Base-by-base conservation (phyloP, 2,113 vertebrate species). In the Spilogale gracilis region DNA sequence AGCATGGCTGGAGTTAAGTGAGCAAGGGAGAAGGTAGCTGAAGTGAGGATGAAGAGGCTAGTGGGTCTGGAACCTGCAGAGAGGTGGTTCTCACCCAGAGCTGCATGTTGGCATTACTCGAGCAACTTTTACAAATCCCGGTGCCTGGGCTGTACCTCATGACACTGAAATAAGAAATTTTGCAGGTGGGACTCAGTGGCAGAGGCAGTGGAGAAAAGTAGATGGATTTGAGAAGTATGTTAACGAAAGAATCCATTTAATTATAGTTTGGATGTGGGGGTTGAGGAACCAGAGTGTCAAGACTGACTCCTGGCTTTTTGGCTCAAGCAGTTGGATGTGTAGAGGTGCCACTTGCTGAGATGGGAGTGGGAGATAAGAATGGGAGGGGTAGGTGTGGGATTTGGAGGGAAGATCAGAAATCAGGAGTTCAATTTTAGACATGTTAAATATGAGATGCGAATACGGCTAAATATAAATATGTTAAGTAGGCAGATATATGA, bases 231-330 rank as follows among this genome's bases (percentile, higher is more conserved):
- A 97, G 71, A 96, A 97, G 83, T 92, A 38, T 82, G 89, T 96
- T 91, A 87, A 93, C 86, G 93, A 89, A 94, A 89, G 93, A 93
- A 95, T 97, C 50, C 43, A 71, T 97, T 65, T 96, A 97, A 97
- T 95, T 98, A 97, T 98, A 97, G 96, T 96, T 92, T 84, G 83
- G 95, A 82, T 97, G 96, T 97, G 96, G 84, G 85, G 91, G 91
- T 96, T 97, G 90, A 93, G 45, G n/a, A 43, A 97, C 60, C 97
- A 90, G 83, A 93, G 91, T 97, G 95, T 97, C 90, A 96, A 73
- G 92, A 89, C 97, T 98, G 96, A 97, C 83, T 97, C 81, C 85
- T 56, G 92, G 89, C 63, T 94, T 97, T 97, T 90, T 97, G 94
- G 96, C 96, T 97, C 76, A 82, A 92, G 60, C 88, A 96, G 65